Evolutionary conservation across 2,113 vertebrate species (phyloP).

Genomic region (Rhea pennata): DNA sequence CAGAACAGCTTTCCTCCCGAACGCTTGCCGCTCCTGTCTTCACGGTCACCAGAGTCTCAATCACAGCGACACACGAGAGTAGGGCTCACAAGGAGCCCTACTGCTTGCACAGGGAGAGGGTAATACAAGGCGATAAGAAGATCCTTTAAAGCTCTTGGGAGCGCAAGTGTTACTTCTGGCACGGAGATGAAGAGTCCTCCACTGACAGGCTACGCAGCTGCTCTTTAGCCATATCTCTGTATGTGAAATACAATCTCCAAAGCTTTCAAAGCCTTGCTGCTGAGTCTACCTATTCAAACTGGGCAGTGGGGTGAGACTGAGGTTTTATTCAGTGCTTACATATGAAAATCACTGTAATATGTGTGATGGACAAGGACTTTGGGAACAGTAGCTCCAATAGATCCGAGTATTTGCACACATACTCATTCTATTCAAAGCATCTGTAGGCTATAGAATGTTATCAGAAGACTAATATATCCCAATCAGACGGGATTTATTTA

Average conservation of each 20-base stretch:
- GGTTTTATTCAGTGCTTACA: constrained; percentile 66
- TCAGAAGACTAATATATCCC: constrained; percentile 87
- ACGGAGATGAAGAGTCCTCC: constrained; percentile 23
- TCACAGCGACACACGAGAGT: not conserved
- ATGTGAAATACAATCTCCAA: constrained; percentile 35
- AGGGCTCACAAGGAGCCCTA: not conserved
- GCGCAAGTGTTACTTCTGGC: constrained; percentile 3
- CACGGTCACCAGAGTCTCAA: not conserved
- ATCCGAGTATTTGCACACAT: constrained; percentile 79
- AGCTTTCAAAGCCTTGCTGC: constrained; percentile 45
- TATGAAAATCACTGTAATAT: constrained; percentile 70
- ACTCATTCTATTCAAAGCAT: constrained; percentile 82
- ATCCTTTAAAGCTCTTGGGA: constrained; percentile 44
- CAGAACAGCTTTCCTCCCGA: not conserved
- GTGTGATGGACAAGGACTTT: constrained; percentile 68
- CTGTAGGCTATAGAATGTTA: constrained; percentile 85
- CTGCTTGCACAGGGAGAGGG: not conserved
- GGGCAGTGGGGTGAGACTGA: constrained; percentile 54
- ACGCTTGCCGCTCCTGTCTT: not conserved
- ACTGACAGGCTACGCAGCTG: constrained; percentile 37
- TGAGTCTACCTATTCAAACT: constrained; percentile 60
- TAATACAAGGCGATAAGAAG: not conserved
- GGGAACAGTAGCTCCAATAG: constrained; percentile 71
- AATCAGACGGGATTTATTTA: constrained; percentile 87
- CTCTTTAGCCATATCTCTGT: constrained; percentile 47